phyloP scores from a whole-genome alignment of 2,888 invertebrate genomes.

The Pheosia tremula region DNA sequence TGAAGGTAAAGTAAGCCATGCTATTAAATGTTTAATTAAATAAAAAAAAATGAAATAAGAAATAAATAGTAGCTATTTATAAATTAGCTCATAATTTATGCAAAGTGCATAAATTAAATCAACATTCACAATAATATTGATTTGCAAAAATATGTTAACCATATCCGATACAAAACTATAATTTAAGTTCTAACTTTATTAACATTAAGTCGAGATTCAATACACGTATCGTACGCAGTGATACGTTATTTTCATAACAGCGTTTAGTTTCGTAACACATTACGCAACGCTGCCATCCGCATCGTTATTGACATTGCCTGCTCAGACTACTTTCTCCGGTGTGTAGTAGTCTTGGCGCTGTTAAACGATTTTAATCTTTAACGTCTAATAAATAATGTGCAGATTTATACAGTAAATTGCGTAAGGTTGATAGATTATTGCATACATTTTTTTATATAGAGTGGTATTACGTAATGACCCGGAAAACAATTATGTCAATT shows the following conservation, averaged over 20 bases:
- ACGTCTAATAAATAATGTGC: neutral
- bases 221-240: neutral
- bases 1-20: too few species aligned
- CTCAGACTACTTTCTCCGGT: constrained; percentile 46
- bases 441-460: constrained; percentile 9
- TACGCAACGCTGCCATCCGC: constrained; percentile 48
- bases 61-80: too few species aligned
- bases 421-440: constrained; percentile 23
- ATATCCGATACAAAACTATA: neutral
- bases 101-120: neutral
- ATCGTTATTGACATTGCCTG: constrained; percentile 51
- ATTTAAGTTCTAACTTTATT: neutral
- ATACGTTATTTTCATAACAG: constrained; percentile 4
- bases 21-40: too few species aligned
- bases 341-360: constrained; percentile 21
- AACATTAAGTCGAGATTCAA: neutral
- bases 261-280: constrained; percentile 44
- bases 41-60: too few species aligned
- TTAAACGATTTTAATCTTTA: constrained; percentile 12
- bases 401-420: constrained; percentile 17
- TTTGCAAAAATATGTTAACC: neutral
- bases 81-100: too few species aligned
- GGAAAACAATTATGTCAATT: constrained; percentile 23
- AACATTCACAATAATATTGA: neutral
- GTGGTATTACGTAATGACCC: constrained; percentile 23